Conservation (phyloP, 2,888 invertebrate genomes). For the Scelioninae gen. 1 region DNA sequence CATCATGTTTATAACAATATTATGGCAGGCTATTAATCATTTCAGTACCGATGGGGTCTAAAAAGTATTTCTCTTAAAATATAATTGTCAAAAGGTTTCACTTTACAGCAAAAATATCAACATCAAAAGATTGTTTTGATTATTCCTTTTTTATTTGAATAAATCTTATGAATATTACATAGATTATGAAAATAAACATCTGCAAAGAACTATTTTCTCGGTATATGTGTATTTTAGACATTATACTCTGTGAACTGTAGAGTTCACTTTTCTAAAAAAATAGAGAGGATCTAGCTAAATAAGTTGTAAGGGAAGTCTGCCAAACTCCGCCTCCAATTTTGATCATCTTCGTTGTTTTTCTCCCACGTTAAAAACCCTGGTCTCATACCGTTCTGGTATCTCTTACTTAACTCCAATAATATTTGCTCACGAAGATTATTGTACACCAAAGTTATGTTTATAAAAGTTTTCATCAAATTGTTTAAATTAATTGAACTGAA, state of each 20-base stretch:
- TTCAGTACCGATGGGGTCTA: no score
- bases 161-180: conserved; percentile 30
- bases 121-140: not conserved
- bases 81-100: no score
- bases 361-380: conserved; percentile 27
- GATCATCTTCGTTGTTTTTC: conserved; percentile 25
- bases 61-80: no score
- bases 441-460: not conserved
- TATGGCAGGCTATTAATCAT: no score
- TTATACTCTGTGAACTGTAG: conserved; percentile 6
- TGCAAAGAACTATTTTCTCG: conserved; percentile 1
- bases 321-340: conserved; percentile 50
- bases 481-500: not conserved
- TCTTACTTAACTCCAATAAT: conserved; percentile 31
- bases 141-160: conserved; percentile 1
- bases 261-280: conserved; percentile 37
- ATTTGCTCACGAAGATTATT: conserved; percentile 24
- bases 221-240: conserved; percentile 1
- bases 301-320: conserved; percentile 47
- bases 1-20: no score
- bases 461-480: not conserved
- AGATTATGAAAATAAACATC: conserved; percentile 27
- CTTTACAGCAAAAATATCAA: no score
- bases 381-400: conserved; percentile 14
- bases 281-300: conserved; percentile 37